Evolutionary conservation across 2,797 vertebrate genomes (phyloP).

Genomic region (Forpus xanthops): DNA sequence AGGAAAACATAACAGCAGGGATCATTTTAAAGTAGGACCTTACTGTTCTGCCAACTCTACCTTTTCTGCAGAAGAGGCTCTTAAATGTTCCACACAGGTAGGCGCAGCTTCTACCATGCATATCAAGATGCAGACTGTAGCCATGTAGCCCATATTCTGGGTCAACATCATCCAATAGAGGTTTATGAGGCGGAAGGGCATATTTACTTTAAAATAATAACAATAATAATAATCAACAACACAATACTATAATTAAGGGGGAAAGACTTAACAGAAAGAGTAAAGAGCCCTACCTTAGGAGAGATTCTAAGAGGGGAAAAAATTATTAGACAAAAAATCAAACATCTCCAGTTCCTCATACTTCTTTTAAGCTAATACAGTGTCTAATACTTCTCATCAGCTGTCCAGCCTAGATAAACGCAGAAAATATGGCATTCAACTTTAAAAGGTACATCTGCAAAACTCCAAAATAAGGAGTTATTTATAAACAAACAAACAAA

Average conservation of each 20-base stretch:
- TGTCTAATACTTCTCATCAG: background rate
- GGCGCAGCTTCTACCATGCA: slow-evolving; percentile 76
- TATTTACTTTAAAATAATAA: slow-evolving; percentile 73
- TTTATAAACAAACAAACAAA: background rate
- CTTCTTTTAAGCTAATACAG: background rate
- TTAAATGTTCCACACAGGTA: slow-evolving; percentile 82
- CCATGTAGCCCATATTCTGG: slow-evolving; percentile 86
- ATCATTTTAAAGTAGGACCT: background rate
- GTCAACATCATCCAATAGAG: slow-evolving; percentile 82
- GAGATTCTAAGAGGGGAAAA: background rate
- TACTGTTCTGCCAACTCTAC: slow-evolving; percentile 66
- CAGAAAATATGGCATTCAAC: background rate
- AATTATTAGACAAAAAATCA: background rate
- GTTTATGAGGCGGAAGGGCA: slow-evolving; percentile 45
- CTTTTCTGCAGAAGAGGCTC: slow-evolving; percentile 84
- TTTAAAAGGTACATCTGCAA: background rate
- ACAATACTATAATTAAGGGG: background rate
- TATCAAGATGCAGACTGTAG: slow-evolving; percentile 84
- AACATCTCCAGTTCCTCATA: background rate
- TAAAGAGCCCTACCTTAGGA: background rate
- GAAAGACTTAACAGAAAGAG: background rate
- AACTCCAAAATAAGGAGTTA: background rate
- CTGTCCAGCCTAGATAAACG: background rate
- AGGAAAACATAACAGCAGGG: background rate
- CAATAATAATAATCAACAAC: background rate